These are phyloP conservation scores for Calycopis cecrops DNA, from an alignment of 1,140 invertebrate species.

Conservation along the genomic window DNA sequence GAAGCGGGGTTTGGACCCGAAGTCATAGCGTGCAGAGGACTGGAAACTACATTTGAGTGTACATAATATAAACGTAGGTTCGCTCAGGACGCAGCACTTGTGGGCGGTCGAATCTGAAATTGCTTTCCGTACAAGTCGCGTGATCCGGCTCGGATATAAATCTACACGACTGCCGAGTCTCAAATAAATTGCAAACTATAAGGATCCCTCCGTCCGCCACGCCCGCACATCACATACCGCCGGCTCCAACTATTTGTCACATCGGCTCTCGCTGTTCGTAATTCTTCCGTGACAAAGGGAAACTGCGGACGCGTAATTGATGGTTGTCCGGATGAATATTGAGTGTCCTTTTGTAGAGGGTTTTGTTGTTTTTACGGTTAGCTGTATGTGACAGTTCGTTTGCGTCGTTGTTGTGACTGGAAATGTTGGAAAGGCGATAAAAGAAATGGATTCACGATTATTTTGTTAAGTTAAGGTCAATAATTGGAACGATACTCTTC, in stretches of 20 bases:
- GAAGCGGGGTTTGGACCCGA: too few relatives aligned
- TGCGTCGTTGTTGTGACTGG: too few relatives aligned
- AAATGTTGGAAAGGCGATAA: too few relatives aligned
- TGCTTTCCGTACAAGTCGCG: constrained; percentile 50
- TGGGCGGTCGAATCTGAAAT: constrained; percentile 43
- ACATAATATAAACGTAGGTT: neutral
- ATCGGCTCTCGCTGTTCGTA: constrained; percentile 39
- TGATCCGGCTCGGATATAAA: constrained; percentile 57
- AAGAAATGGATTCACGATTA: too few relatives aligned
- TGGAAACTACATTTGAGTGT: constrained; percentile 8
- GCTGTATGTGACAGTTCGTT: too few relatives aligned
- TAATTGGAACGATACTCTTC: too few relatives aligned
- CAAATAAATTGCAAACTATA: constrained; percentile 61
- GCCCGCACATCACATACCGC: constrained; percentile 22
- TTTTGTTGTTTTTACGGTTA: too few relatives aligned
- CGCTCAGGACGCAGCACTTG: too few relatives aligned
- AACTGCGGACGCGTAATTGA: too few relatives aligned
- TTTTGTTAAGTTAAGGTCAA: too few relatives aligned
- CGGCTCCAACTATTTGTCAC: constrained; percentile 49
- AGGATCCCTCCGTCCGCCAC: constrained; percentile 39
- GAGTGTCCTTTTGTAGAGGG: too few relatives aligned
- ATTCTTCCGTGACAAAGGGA: constrained; percentile 13
- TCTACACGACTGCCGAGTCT: constrained; percentile 52
- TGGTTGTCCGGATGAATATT: too few relatives aligned
- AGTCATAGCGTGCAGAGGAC: neutral